phyloP scores from a whole-genome alignment of 2,888 invertebrate genomes.

The Seladonia tumulorum region DNA sequence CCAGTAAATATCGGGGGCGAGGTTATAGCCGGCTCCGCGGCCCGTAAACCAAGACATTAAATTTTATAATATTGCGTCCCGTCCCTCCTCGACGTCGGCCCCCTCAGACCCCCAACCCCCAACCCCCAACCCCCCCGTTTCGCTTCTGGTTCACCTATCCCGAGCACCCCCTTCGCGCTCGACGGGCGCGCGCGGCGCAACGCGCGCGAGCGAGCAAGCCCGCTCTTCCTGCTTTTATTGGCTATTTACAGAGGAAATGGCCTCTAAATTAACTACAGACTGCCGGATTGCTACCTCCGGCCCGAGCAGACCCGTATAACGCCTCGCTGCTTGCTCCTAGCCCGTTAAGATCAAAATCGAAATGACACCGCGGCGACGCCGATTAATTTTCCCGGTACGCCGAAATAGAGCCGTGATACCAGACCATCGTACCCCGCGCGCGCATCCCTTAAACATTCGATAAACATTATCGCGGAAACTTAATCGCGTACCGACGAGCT shows the following conservation, averaged over 20 bases:
- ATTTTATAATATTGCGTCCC: conserved; percentile 84
- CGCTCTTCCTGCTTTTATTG: conserved; percentile 82
- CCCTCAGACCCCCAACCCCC: conserved; percentile 54
- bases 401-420: conserved; percentile 34
- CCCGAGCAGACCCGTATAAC: conserved; percentile 71
- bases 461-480: neutral
- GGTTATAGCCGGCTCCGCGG: conserved; percentile 81
- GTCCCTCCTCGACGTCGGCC: conserved; percentile 66
- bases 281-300: conserved; percentile 81
- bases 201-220: conserved; percentile 49
- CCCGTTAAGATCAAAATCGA: conserved; percentile 76
- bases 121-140: too few relatives aligned
- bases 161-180: conserved; percentile 56
- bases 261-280: conserved; percentile 84
- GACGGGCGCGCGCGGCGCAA: conserved; percentile 26
- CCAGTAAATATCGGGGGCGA: conserved; percentile 82
- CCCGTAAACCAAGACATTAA: conserved; percentile 84
- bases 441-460: neutral
- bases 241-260: conserved; percentile 84
- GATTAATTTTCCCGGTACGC: conserved; percentile 58
- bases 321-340: conserved; percentile 64
- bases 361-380: conserved; percentile 67
- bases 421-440: too few relatives aligned
- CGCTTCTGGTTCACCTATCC: conserved; percentile 46
- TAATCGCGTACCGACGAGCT: neutral